Conservation (phyloP, 2,797 vertebrate genomes). For the Vireo griseus region DNA sequence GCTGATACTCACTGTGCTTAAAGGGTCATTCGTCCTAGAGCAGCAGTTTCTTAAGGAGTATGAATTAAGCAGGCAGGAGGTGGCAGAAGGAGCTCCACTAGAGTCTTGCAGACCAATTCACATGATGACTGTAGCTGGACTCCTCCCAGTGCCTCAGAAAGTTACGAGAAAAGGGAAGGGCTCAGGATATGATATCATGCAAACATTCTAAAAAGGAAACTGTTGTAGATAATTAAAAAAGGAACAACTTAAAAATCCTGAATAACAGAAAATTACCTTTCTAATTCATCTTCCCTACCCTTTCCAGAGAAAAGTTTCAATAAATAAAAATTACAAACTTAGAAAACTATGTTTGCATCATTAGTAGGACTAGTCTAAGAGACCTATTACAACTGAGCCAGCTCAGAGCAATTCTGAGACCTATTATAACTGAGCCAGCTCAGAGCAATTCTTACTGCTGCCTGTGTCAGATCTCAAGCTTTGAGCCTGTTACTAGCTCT, state of each 20-base stretch:
- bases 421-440: background rate
- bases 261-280: background rate
- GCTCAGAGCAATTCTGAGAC: background rate
- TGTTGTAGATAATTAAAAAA: background rate
- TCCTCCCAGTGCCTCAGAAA: constrained; percentile 36
- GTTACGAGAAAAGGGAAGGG: constrained; percentile 46
- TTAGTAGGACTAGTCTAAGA: background rate
- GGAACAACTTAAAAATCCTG: background rate
- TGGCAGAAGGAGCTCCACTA: background rate
- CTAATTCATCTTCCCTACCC: background rate
- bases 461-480: background rate
- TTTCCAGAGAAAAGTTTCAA: background rate
- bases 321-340: background rate
- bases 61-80: background rate
- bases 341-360: background rate
- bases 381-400: background rate
- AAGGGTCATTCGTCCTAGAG: background rate
- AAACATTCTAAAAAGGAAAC: constrained; percentile 44
- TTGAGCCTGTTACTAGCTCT: background rate
- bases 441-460: background rate
- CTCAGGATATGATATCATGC: constrained; percentile 68
- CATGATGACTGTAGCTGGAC: background rate
- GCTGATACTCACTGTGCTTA: constrained; percentile 46
- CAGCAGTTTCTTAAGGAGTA: background rate
- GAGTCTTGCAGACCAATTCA: background rate